These are phyloP conservation scores for Yponomeuta evonymella DNA, from an alignment of 2,888 invertebrate genomes.

Conservation along the genomic window DNA sequence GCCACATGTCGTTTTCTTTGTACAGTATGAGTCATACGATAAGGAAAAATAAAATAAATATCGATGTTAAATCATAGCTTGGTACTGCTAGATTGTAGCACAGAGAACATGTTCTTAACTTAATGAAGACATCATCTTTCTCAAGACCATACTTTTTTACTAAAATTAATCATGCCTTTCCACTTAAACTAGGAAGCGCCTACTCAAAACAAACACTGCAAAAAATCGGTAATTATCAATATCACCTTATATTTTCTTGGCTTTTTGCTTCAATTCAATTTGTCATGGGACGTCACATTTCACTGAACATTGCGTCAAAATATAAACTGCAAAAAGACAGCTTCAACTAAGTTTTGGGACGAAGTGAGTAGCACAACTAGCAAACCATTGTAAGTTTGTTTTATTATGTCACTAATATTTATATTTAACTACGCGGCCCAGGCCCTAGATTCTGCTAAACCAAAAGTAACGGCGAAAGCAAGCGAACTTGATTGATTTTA, in stretches of 20 bases:
- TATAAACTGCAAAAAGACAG: not conserved
- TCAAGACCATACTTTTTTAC: not conserved
- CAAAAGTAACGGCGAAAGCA: no score
- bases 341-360: not conserved
- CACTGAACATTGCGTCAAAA: not conserved
- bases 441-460: no score
- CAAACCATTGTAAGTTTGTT: no score
- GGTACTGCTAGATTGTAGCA: not conserved
- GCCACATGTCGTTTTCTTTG: not conserved
- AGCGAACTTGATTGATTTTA: no score
- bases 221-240: not conserved
- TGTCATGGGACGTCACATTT: not conserved
- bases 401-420: no score
- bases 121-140: not conserved
- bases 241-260: not conserved
- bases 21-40: not conserved
- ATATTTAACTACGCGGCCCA: no score
- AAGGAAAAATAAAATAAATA: not conserved
- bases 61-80: not conserved
- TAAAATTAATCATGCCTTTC: not conserved
- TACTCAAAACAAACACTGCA: not conserved
- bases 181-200: not conserved
- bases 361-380: no score
- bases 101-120: not conserved
- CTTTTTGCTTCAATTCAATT: slow-evolving; percentile 5